Conservation (phyloP, 2,113 vertebrate genomes). For the Ailuropoda melanoleuca region DNA sequence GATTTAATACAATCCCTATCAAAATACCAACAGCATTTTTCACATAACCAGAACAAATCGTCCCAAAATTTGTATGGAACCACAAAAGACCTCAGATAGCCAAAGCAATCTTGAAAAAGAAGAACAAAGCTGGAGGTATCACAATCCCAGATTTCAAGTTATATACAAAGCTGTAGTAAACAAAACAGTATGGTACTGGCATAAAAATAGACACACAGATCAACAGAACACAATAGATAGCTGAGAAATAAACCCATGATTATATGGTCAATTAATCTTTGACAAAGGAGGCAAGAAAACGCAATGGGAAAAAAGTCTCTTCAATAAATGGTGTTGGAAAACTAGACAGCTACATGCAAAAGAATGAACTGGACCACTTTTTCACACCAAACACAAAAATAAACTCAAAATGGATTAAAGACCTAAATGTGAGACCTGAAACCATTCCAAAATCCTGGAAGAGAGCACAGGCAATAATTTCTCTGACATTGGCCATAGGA, state of each 20-base stretch:
- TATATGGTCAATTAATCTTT: not conserved
- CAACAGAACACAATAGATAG: not conserved
- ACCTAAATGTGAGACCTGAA: not conserved
- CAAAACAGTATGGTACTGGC: not conserved
- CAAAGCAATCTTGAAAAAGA: not conserved
- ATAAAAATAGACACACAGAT: not conserved
- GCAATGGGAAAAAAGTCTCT: not conserved
- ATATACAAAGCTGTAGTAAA: not conserved
- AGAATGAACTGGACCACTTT: not conserved
- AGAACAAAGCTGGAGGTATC: not conserved
- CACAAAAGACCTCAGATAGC: not conserved
- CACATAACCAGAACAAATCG: not conserved
- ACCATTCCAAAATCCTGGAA: not conserved
- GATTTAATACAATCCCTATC: not conserved
- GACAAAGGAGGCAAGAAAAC: not conserved
- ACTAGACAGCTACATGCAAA: not conserved
- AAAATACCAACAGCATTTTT: not conserved
- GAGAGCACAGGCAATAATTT: not conserved
- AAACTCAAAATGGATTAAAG: not conserved
- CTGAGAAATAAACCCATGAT: not conserved
- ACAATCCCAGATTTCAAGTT: not conserved
- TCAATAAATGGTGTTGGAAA: not conserved
- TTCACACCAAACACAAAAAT: not conserved
- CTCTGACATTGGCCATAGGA: not conserved
- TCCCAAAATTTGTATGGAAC: not conserved